A percentile compares a stretch with the other conserved stretches of the same genome.
phyloP scores from a whole-genome alignment of 2,113 vertebrate genomes.

The Pelusios castaneus region DNA sequence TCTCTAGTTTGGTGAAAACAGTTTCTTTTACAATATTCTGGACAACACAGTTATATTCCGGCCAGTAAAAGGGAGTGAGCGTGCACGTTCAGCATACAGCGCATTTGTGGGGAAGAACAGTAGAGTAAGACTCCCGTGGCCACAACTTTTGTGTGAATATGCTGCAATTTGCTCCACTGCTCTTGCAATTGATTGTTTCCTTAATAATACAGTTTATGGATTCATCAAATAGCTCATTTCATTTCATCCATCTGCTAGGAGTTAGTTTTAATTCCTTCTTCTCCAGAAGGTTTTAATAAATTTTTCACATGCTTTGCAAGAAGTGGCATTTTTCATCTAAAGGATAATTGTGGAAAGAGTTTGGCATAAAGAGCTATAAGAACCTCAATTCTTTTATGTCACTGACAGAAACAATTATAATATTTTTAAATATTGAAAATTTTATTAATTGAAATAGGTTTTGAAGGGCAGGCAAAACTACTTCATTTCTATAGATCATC shows the following conservation, averaged over 20 bases:
- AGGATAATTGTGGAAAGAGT: background rate
- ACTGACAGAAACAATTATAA: background rate
- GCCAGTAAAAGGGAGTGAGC: background rate
- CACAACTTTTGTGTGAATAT: background rate
- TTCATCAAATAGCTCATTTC: background rate
- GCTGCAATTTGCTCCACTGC: background rate
- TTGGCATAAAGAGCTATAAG: background rate
- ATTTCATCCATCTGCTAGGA: background rate
- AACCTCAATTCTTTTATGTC: background rate
- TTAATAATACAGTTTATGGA: background rate
- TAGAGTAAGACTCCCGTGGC: background rate
- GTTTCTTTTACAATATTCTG: background rate
- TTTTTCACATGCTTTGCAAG: background rate
- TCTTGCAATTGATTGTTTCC: background rate
- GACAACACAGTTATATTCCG: background rate
- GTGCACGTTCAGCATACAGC: background rate
- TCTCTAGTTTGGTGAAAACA: background rate
- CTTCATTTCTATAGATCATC: background rate
- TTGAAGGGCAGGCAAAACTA: background rate
- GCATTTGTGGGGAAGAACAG: rapidly evolving
- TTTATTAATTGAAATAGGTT: background rate
- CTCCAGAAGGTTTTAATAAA: background rate
- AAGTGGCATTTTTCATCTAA: background rate
- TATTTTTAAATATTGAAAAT: background rate
- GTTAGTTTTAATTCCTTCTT: background rate